These are phyloP conservation scores for Ctenoplectra terminalis DNA, from an alignment of 1,140 invertebrate genomes.

Conservation along the genomic window DNA sequence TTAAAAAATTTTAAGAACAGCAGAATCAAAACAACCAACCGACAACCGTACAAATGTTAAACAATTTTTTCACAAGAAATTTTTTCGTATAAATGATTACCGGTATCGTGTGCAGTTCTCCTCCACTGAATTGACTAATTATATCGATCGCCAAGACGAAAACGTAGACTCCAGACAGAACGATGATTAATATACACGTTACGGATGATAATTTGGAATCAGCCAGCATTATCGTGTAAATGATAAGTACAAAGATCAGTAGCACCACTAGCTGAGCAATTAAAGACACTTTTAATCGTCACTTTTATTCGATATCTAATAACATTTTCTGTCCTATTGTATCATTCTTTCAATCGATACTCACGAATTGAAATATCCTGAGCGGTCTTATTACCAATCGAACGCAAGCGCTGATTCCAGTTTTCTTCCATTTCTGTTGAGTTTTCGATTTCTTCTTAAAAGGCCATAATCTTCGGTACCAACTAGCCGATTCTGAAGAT, in stretches of 20 bases:
- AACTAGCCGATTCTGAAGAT: not conserved
- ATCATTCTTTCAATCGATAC: conserved; percentile 16
- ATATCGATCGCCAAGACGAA: conserved; percentile 72
- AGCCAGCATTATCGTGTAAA: conserved; percentile 62
- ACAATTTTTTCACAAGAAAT: no score
- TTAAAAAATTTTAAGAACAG: no score
- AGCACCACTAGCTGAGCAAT: conserved; percentile 58
- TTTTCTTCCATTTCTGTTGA: not conserved
- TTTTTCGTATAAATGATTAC: conserved; percentile 58
- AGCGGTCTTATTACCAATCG: conserved; percentile 57
- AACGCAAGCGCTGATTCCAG: not conserved
- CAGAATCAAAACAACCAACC: no score
- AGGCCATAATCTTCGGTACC: not conserved
- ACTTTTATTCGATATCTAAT: not conserved
- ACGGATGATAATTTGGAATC: conserved; percentile 34
- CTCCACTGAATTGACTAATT: conserved; percentile 67
- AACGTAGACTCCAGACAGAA: conserved; percentile 66
- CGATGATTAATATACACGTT: conserved; percentile 67
- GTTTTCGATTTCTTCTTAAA: not conserved
- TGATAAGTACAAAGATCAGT: conserved; percentile 64
- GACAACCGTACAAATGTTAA: no score
- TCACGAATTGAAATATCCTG: conserved; percentile 73
- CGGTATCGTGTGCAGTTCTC: conserved; percentile 56
- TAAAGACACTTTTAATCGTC: not conserved
- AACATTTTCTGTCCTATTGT: not conserved